A percentile compares a stretch with the other conserved stretches of the same genome.
Conservation (phyloP, 1,140 invertebrate genomes). For the Atopsyche davidsoni region DNA sequence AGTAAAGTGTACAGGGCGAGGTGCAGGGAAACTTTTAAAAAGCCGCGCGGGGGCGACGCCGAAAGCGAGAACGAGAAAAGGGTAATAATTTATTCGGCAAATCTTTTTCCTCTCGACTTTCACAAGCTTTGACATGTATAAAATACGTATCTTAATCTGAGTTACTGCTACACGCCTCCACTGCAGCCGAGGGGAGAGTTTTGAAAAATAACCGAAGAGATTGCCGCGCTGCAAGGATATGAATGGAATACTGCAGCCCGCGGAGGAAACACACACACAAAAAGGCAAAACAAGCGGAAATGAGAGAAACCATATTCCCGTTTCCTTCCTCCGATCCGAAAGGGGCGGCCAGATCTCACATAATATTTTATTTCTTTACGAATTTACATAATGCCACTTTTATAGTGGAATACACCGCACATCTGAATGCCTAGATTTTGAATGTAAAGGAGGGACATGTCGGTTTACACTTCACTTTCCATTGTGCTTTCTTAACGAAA, state of each 20-base stretch:
- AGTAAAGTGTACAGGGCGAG: conserved; percentile 9
- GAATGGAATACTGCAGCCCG: conserved; percentile 15
- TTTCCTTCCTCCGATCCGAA: conserved; percentile 29
- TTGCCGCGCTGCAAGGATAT: conserved; percentile 22
- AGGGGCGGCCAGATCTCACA: conserved; percentile 29
- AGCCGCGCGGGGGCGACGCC: conserved; percentile 31
- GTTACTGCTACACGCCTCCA: conserved; percentile 23
- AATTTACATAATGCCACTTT: conserved; percentile 51
- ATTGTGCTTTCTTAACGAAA: conserved; percentile 13
- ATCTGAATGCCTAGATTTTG: conserved; percentile 23
- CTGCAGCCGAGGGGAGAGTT: conserved; percentile 6
- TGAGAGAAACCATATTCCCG: conserved; percentile 48
- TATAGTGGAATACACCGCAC: conserved; percentile 29
- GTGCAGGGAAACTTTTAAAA: conserved; percentile 38
- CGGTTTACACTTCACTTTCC: conserved; percentile 8
- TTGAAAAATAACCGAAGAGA: conserved; percentile 30
- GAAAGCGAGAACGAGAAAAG: conserved; percentile 28
- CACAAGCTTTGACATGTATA: conserved; percentile 38
- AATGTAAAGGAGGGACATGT: conserved; percentile 11
- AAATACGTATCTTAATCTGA: conserved; percentile 37
- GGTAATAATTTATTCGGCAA: conserved; percentile 35
- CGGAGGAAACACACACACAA: conserved; percentile 10
- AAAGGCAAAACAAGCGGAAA: conserved; percentile 37
- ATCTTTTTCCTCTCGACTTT: conserved; percentile 36
- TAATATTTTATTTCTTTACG: conserved; percentile 44